Evolutionary conservation across 2,888 invertebrate species (phyloP).

Genomic region (Scaptomyza caliginosa): DNA sequence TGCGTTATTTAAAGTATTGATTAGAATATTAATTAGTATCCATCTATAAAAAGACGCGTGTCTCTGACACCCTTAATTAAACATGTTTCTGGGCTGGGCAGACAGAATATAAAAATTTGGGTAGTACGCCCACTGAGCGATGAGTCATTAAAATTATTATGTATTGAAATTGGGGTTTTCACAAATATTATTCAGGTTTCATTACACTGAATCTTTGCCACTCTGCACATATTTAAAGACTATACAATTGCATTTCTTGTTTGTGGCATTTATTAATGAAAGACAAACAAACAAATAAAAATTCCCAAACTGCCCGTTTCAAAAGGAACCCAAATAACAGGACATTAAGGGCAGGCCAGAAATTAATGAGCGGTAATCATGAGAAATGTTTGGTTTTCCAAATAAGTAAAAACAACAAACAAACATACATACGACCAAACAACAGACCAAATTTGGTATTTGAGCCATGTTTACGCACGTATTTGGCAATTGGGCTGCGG

Average conservation of each 20-base stretch:
- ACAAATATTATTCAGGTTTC: not conserved
- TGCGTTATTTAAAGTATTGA: too few relatives aligned
- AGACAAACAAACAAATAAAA: not conserved
- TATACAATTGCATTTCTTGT: not conserved
- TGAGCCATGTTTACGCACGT: slow-evolving; percentile 36
- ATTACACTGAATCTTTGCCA: not conserved
- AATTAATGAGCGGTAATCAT: slow-evolving; percentile 72
- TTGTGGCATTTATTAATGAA: too few relatives aligned
- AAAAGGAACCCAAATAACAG: slow-evolving; percentile 27
- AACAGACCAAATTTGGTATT: not conserved
- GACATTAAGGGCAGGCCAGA: slow-evolving; percentile 43
- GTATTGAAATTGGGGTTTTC: too few relatives aligned
- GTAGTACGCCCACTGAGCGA: too few relatives aligned
- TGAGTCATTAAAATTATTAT: not conserved
- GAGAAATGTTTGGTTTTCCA: slow-evolving; percentile 49
- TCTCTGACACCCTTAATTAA: too few relatives aligned
- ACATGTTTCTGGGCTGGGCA: too few relatives aligned
- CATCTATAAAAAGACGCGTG: too few relatives aligned
- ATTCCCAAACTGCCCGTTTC: not conserved
- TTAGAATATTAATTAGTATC: too few relatives aligned
- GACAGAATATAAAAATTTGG: too few relatives aligned
- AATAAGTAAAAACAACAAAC: slow-evolving; percentile 14
- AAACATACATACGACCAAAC: not conserved
- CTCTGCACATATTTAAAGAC: not conserved
- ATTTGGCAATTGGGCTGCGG: slow-evolving; percentile 30